These are phyloP conservation scores for Hemicrepidius hirtus DNA, from an alignment of 2,888 invertebrate species.

Conservation along the genomic window DNA sequence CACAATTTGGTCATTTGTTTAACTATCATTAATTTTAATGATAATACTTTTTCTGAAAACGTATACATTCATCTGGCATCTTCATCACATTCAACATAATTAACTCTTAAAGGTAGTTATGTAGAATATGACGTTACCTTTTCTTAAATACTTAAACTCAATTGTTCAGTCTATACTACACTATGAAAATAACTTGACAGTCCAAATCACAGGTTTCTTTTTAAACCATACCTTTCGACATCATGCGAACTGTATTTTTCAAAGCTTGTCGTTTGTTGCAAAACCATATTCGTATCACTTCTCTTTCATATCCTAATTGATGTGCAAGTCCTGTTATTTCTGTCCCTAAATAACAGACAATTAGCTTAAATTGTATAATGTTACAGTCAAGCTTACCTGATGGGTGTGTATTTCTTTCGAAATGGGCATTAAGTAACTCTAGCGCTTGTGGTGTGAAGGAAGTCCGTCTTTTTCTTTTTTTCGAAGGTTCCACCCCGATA, in stretches of 20 bases:
- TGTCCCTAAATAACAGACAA: slow-evolving; percentile 80
- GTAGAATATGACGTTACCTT: slow-evolving; percentile 32
- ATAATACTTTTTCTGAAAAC: slow-evolving; percentile 50
- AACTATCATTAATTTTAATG: slow-evolving; percentile 51
- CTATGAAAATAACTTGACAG: slow-evolving; percentile 41
- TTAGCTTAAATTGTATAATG: slow-evolving; percentile 50
- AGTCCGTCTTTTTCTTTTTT: slow-evolving; percentile 96
- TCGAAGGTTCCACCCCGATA: slow-evolving; percentile 96
- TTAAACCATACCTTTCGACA: slow-evolving; percentile 90
- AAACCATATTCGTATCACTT: slow-evolving; percentile 99
- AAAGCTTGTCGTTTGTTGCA: slow-evolving; percentile 98
- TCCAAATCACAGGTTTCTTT: slow-evolving; percentile 49
- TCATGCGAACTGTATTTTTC: slow-evolving; percentile 97
- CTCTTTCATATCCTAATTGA: slow-evolving; percentile 96
- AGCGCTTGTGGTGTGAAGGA: slow-evolving; percentile 98
- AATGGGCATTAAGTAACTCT: slow-evolving; percentile 95
- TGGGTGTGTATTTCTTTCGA: slow-evolving; percentile 97
- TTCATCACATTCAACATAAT: slow-evolving; percentile 31
- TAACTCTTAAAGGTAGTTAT: slow-evolving; percentile 29
- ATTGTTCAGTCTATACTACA: slow-evolving; percentile 47
- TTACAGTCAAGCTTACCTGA: slow-evolving; percentile 79
- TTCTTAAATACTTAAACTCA: slow-evolving; percentile 26
- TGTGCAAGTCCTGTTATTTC: slow-evolving; percentile 97
- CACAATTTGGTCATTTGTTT: slow-evolving; percentile 56
- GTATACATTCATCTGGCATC: slow-evolving; percentile 50